Conservation (phyloP, 2,888 invertebrate species). For the Tuta absoluta region DNA sequence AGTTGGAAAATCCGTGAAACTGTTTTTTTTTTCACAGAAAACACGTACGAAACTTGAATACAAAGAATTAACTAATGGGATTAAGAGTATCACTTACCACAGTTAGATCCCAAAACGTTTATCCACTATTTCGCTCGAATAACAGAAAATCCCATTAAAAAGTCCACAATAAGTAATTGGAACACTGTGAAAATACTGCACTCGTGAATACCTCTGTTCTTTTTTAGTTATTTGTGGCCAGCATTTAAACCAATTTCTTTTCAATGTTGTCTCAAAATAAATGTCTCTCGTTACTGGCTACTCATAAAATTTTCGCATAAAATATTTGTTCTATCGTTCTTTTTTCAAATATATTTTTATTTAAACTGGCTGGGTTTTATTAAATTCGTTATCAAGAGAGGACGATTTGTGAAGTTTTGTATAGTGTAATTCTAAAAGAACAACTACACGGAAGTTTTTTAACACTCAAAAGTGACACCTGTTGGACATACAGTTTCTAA, state of each 20-base stretch:
- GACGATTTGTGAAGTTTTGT: slow-evolving; percentile 1
- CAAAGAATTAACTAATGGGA: not conserved
- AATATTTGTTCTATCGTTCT: not conserved
- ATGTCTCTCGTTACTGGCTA: not conserved
- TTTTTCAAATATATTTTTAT: slow-evolving; percentile 2
- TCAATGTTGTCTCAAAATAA: not conserved
- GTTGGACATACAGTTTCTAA: not conserved
- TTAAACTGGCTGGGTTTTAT: not conserved
- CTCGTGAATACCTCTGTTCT: not conserved
- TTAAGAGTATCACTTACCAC: slow-evolving; percentile 5
- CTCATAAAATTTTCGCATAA: not conserved
- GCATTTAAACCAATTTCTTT: not conserved
- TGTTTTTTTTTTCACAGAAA: no score
- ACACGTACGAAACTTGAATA: not conserved
- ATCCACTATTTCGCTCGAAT: not conserved
- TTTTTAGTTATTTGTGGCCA: not conserved
- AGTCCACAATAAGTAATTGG: not conserved
- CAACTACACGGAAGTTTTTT: slow-evolving; percentile 5
- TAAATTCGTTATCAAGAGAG: slow-evolving; percentile 18
- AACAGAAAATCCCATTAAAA: slow-evolving; percentile 1
- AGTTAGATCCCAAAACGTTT: not conserved
- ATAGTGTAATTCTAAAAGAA: slow-evolving; percentile 1
- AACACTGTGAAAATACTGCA: not conserved
- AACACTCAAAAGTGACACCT: slow-evolving; percentile 11
- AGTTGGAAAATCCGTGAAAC: no score